Base-by-base conservation (phyloP, 1,140 invertebrate genomes). In the Laupala kohalensis region DNA sequence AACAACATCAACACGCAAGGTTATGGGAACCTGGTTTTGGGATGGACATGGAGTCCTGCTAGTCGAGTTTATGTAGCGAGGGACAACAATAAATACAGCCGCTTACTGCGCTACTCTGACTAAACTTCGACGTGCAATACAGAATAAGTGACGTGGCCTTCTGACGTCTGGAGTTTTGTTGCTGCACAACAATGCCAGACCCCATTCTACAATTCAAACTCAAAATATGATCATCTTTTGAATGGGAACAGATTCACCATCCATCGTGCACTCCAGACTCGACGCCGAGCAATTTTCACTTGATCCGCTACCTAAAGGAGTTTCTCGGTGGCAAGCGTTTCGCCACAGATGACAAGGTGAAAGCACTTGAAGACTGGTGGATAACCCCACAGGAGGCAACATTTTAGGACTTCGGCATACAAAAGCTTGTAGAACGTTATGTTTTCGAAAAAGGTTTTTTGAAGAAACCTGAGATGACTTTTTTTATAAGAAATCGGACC, bases 101-200 rank as follows among this genome's bases (percentile, higher is more conserved):
- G 26, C 72, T n/a, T 78, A 78, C 70, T 73, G 69, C 64, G 62
- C 71, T 29, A 74, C 73, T 72, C 71, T 77, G 37, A 74, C 68
- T 23, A 70, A 69, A 65, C 72, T 74, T 65, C 71, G 37, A n/a
- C 25, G 72, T 63, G 71, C 28, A 63, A 74, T 76, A 26, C 67
- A 75, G 26, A 72, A 76, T 28, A 74, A 75, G 74, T 23, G 69
- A 25, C 29, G 70, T 37, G 73, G 73, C 62, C 26, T 72, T 26
- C 67, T 76, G 69, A 75, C 70, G 63, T 71, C 73, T 63, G 67
- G 67, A 73, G 73, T 78, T 25, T 67, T 74, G 53, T 70, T 78
- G 25, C 69, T 76, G 65, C 79, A 80, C 70, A 78, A 81, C 75
- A 80, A 79, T 73, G 75, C 78, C n/a, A 71, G 76, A 66, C 76